These are phyloP conservation scores for Phymastichus coffea DNA, from an alignment of 1,140 invertebrate species.

Conservation along the genomic window DNA sequence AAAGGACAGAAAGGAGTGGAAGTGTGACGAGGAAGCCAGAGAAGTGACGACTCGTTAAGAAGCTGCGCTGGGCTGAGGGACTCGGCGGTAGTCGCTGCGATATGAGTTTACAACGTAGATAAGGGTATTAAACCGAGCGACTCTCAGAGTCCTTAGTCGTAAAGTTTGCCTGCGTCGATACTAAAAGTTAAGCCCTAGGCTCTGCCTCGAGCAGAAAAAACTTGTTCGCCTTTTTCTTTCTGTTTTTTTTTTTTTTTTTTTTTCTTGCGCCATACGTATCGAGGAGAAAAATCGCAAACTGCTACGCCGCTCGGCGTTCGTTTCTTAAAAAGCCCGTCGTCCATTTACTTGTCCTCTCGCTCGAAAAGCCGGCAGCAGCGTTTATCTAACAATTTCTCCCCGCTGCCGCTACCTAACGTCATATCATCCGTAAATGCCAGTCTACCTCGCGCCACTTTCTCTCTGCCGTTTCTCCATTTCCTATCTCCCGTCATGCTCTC, in stretches of 20 bases:
- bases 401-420: neutral
- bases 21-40: neutral
- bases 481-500: conserved; percentile 13
- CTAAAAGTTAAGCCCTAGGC: conserved; percentile 26
- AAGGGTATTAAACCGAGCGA: conserved; percentile 37
- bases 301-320: too few species aligned
- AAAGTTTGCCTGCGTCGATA: conserved; percentile 29
- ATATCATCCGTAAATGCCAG: conserved; percentile 2
- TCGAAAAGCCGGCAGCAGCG: too few species aligned
- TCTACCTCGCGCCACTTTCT: too few species aligned
- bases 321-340: too few species aligned
- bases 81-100: conserved; percentile 34
- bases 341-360: too few species aligned
- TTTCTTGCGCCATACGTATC: neutral
- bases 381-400: neutral
- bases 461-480: conserved; percentile 6
- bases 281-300: too few species aligned
- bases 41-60: conserved; percentile 25
- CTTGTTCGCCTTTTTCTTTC: conserved; percentile 8
- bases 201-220: neutral
- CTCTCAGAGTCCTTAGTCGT: conserved; percentile 22
- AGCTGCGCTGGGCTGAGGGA: conserved; percentile 30
- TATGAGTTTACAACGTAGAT: conserved; percentile 41
- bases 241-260: neutral
- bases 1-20: too few species aligned